A percentile compares a stretch with the other conserved stretches of the same genome.
These are phyloP conservation scores for Zaprionus africanus DNA, from an alignment of 1,140 invertebrate species.

Conservation along the genomic window DNA sequence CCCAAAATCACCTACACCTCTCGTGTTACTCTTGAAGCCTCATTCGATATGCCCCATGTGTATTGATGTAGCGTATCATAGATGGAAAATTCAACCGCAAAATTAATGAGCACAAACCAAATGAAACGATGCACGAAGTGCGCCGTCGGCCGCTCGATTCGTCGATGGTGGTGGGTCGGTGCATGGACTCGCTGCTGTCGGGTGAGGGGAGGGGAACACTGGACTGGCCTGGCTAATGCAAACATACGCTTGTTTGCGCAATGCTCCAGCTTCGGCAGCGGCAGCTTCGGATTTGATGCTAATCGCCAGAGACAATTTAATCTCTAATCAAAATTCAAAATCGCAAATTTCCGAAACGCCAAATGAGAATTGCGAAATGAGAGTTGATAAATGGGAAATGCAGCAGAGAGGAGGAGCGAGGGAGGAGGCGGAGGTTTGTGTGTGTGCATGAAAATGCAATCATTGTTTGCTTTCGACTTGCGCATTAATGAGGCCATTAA, in stretches of 20 bases:
- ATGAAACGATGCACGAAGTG: constrained; percentile 73
- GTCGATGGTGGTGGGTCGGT: constrained; percentile 36
- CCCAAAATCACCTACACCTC: background rate
- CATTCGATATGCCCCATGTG: constrained; percentile 23
- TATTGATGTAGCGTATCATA: constrained; percentile 37
- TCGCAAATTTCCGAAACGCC: constrained; percentile 66
- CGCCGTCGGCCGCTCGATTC: constrained; percentile 46
- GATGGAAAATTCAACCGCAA: constrained; percentile 60
- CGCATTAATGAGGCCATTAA: constrained; percentile 52
- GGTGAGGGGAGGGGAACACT: background rate
- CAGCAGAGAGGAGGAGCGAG: background rate
- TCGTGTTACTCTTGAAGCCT: background rate
- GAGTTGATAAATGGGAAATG: constrained; percentile 54
- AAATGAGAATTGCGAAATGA: constrained; percentile 35
- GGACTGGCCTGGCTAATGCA: constrained; percentile 58
- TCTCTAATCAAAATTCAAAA: constrained; percentile 83
- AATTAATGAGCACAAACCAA: constrained; percentile 78
- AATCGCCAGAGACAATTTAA: constrained; percentile 81
- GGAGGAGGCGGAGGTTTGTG: background rate
- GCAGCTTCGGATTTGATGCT: constrained; percentile 59
- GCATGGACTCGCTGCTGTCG: constrained; percentile 40
- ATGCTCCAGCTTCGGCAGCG: constrained; percentile 33
- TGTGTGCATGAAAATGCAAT: constrained; percentile 51
- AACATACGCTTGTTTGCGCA: constrained; percentile 80
- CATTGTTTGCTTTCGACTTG: constrained; percentile 28